These are phyloP conservation scores for Deilephila elpenor DNA, from an alignment of 2,888 invertebrate species.

Conservation along the genomic window DNA sequence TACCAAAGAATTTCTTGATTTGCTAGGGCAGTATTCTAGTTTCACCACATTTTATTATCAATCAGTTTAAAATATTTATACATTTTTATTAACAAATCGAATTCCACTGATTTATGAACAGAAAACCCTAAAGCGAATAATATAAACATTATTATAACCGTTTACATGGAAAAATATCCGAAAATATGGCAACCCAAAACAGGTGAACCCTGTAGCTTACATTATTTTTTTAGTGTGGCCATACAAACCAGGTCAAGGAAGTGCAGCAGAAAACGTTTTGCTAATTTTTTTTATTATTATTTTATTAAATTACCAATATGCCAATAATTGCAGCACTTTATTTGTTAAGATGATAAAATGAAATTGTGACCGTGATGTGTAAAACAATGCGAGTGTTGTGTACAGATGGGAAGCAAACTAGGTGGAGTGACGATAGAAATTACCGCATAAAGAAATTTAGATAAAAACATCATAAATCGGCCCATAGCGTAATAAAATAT, in stretches of 20 bases:
- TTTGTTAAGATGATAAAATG: slow-evolving; percentile 63
- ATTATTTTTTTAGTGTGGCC: slow-evolving; percentile 54
- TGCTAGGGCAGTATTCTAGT: not conserved
- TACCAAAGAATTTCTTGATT: not conserved
- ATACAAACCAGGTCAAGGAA: slow-evolving; percentile 74
- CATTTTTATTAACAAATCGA: not conserved
- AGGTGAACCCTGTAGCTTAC: slow-evolving; percentile 21
- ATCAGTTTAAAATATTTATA: not conserved
- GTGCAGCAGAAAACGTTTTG: slow-evolving; percentile 67
- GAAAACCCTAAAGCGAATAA: not conserved
- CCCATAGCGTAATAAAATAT: slow-evolving; percentile 5
- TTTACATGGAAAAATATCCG: not conserved
- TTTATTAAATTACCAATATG: slow-evolving; percentile 66
- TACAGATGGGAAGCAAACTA: slow-evolving; percentile 42
- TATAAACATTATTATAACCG: not conserved
- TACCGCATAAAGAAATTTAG: slow-evolving; percentile 68
- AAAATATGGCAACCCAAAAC: not conserved
- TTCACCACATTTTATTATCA: too few species aligned
- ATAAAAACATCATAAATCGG: slow-evolving; percentile 35
- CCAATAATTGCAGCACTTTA: slow-evolving; percentile 49
- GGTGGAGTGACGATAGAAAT: slow-evolving; percentile 62
- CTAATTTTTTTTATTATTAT: slow-evolving; percentile 69
- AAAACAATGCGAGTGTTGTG: slow-evolving; percentile 54
- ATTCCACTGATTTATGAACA: not conserved
- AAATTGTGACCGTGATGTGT: slow-evolving; percentile 53